Base-by-base conservation (phyloP, 2,888 invertebrate species). In the Muschampia plurimacula region DNA sequence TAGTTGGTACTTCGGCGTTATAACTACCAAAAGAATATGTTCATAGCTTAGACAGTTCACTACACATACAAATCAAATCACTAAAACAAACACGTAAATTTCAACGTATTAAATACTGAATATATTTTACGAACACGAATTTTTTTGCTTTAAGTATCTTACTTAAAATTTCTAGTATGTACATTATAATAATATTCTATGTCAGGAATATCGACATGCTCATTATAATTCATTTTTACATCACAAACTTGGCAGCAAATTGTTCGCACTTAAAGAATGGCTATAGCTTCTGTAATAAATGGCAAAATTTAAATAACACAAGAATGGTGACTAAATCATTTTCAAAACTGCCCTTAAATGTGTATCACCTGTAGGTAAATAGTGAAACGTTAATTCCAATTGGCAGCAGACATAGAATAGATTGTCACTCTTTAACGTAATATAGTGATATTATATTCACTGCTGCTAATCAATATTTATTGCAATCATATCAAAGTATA, bases 31-130 rank as follows among this genome's bases (percentile, higher is more conserved):
- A 68, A 32, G 73, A 77, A 75, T 74, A 78, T 81, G 76, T 77
- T 67, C 79, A 78, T 78, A 81, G 79, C 78, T 80, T 77, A 84
- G 81, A 83, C 88, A 87, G 83, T 85, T 83, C 82, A 85, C 90
- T 86, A 87, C 81, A 84, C 86, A 84, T 87, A 88, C 86, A 85
- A 84, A 83, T 82, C 86, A 85, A 84, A 83, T 82, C 81, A 85
- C 87, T 89, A 90, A 88, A 76, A 83, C 83, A 85, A 87, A 86
- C 86, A 83, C 85, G 79, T 81, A 86, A 88, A 84, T 83, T 84
- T 85, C 86, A 89, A 90, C 88, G 83, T 87, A 87, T 84, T 89
- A 86, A 93, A 92, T 92, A 93, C 93, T 93, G 92, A 86, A 90
- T 85, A 88, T 82, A 86, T 86, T 85, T 86, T 84, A 80, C 86